Evolutionary conservation across 2,113 vertebrate genomes (phyloP).

Genomic region (Cochlearius cochlearius): DNA sequence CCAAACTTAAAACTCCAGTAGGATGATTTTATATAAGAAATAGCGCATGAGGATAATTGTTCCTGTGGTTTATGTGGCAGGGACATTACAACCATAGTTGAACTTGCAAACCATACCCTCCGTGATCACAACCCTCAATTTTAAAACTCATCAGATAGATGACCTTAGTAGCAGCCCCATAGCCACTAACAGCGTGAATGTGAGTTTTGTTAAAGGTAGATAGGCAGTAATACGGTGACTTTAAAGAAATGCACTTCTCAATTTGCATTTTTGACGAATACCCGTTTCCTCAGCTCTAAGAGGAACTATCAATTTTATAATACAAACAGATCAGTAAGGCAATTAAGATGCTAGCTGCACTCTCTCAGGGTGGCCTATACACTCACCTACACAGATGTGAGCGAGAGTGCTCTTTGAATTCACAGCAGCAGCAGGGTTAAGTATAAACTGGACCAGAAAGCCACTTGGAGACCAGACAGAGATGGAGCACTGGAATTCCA

Average conservation of each 20-base stretch:
- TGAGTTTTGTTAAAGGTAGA: neutral
- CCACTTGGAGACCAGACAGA: neutral
- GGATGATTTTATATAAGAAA: neutral
- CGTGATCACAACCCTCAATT: neutral
- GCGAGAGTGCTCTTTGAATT: too few relatives aligned
- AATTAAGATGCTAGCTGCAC: neutral
- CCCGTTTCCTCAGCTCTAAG: neutral
- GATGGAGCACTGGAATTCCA: neutral
- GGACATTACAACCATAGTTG: neutral
- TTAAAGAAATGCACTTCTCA: neutral
- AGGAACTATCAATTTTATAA: neutral
- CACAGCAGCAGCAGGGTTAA: neutral
- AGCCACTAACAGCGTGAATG: rapidly evolving
- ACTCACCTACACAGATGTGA: neutral
- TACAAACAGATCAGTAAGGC: neutral
- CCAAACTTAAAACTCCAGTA: neutral
- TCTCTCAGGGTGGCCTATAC: rapidly evolving
- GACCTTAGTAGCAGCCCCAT: neutral
- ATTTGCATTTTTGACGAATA: neutral
- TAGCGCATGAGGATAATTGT: rapidly evolving
- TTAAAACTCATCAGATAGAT: neutral
- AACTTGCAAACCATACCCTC: rapidly evolving
- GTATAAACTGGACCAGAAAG: neutral
- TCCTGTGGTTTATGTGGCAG: neutral
- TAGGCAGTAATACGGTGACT: rapidly evolving